Evolutionary conservation across 2,113 vertebrate genomes (phyloP).

Genomic region (Sinocyclocheilus anophthalmus): DNA sequence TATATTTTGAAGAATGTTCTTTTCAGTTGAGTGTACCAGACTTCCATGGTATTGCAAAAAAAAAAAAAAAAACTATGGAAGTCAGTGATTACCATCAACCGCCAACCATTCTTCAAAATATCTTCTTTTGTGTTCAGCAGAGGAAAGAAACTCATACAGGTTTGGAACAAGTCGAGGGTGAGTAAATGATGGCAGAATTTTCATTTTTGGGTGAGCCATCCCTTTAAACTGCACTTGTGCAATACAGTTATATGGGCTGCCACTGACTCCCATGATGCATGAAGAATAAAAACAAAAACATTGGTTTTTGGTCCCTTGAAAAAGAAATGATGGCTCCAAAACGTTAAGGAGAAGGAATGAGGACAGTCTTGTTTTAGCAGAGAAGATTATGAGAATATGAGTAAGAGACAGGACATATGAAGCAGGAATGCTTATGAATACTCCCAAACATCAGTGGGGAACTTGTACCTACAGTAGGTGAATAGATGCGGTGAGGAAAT

Average conservation of each 20-base stretch:
- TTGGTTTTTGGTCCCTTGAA: background rate
- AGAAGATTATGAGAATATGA: background rate
- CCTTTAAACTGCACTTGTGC: background rate
- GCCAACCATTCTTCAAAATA: too few species aligned
- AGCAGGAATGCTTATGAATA: background rate
- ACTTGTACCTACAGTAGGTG: background rate
- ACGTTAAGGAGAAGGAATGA: background rate
- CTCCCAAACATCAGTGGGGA: background rate
- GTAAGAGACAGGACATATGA: background rate
- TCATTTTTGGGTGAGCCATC: too few species aligned
- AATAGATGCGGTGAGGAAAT: background rate
- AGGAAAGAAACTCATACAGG: too few species aligned
- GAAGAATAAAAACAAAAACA: background rate
- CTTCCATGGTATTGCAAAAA: too few species aligned
- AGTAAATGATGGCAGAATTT: too few species aligned
- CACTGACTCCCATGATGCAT: background rate
- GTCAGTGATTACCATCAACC: too few species aligned
- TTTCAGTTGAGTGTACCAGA: too few species aligned
- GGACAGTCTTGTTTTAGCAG: background rate
- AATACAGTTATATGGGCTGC: background rate
- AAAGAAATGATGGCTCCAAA: background rate
- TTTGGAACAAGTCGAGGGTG: too few species aligned
- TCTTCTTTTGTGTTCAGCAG: too few species aligned
- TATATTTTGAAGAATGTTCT: too few species aligned
- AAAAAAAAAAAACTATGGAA: too few species aligned